These are phyloP conservation scores for Unio pictorum DNA, from an alignment of 2,888 invertebrate species.

Conservation along the genomic window DNA sequence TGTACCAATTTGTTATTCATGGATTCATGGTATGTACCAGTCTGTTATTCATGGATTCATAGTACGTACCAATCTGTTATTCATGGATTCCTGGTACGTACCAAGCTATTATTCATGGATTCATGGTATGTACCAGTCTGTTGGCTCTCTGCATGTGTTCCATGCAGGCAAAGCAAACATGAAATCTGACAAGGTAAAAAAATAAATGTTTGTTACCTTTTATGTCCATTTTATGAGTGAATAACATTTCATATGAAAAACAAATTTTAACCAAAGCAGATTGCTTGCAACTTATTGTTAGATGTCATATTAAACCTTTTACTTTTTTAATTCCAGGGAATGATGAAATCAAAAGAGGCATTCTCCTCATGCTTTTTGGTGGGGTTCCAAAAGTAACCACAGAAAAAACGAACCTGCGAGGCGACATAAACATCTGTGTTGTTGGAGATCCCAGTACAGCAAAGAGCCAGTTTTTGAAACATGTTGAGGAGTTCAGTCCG, in stretches of 20 bases:
- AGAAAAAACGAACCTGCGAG: conserved; percentile 92
- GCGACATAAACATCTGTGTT: conserved; percentile 97
- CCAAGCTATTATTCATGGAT: background rate
- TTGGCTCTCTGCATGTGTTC: too few relatives aligned
- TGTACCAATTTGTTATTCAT: background rate
- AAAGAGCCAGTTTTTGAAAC: conserved; percentile 96
- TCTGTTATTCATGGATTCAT: background rate
- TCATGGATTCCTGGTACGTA: too few relatives aligned
- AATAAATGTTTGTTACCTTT: too few relatives aligned
- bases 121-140: background rate
- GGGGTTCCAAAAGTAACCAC: conserved; percentile 95
- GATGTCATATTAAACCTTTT: too few relatives aligned
- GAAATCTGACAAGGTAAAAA: too few relatives aligned
- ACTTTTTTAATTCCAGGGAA: conserved; percentile 75
- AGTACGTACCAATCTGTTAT: background rate
- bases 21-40: background rate
- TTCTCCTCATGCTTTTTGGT: conserved; percentile 95
- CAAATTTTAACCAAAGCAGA: too few relatives aligned
- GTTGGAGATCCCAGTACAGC: conserved; percentile 99
- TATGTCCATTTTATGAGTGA: too few relatives aligned
- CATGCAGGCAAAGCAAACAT: too few relatives aligned
- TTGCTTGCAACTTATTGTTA: background rate
- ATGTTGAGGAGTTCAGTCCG: conserved; percentile 93
- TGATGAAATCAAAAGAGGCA: conserved; percentile 91
- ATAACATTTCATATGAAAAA: too few relatives aligned